Percentiles rank a stretch among this genome's conserved stretches.
Evolutionary conservation across 2,797 vertebrate genomes (phyloP).

Genomic region (Potorous gilbertii): DNA sequence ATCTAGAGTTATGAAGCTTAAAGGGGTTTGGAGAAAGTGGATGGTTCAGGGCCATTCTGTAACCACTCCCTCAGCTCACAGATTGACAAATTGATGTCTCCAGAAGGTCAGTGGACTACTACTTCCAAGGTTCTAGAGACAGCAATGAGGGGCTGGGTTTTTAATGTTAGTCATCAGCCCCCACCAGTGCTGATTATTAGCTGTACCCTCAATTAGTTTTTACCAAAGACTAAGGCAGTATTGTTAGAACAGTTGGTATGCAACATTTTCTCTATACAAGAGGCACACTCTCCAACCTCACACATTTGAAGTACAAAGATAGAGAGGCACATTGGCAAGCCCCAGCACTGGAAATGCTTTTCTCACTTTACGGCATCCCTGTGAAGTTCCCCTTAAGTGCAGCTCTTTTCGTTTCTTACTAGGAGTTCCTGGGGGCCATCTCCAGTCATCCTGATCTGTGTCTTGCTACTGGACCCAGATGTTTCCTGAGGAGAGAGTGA

Average conservation of each 20-base stretch:
- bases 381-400: no score
- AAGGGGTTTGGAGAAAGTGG: not conserved
- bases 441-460: no score
- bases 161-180: not conserved
- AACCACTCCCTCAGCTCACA: not conserved
- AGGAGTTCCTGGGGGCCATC: no score
- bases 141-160: not conserved
- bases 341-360: no score
- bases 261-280: no score
- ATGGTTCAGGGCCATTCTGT: not conserved
- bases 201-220: not conserved
- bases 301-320: no score
- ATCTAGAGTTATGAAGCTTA: not conserved
- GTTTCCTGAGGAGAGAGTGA: no score
- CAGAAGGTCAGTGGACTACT: not conserved
- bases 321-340: no score
- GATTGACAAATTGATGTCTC: not conserved
- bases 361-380: no score
- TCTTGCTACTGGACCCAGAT: no score
- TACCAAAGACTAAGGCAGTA: not conserved
- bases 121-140: not conserved
- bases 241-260: not conserved
- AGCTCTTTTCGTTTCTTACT: no score
- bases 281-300: no score
- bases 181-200: not conserved